A percentile compares a stretch with the other conserved stretches of the same genome.
phyloP scores from a whole-genome alignment of 2,888 invertebrate genomes.

The Chalcis sispes region DNA sequence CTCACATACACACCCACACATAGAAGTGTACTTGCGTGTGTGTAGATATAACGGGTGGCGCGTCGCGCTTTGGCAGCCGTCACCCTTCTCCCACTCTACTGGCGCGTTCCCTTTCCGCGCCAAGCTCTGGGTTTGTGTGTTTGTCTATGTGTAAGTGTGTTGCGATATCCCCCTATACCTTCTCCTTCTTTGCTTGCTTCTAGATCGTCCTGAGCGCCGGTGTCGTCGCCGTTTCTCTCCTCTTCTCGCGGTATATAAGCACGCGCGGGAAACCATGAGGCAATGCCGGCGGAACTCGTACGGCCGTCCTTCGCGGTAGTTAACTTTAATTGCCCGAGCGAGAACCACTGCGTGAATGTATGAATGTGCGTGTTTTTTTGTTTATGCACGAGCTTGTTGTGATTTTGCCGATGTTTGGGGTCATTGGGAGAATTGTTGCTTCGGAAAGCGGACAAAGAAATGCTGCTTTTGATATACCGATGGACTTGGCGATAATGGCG shows the following conservation, averaged over 20 bases:
- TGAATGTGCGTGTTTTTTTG: neutral
- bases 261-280: conserved; percentile 25
- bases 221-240: conserved; percentile 3
- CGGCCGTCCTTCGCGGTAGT: conserved; percentile 41
- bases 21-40: too few relatives aligned
- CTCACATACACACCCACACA: too few relatives aligned
- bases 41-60: too few relatives aligned
- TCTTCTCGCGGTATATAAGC: neutral
- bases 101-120: neutral
- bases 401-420: too few relatives aligned
- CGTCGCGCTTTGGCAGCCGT: conserved; percentile 20
- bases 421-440: too few relatives aligned
- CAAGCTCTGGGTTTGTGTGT: too few relatives aligned
- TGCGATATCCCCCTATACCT: neutral
- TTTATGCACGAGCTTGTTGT: too few relatives aligned
- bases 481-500: too few relatives aligned
- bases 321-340: conserved; percentile 18
- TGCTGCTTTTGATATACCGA: too few relatives aligned
- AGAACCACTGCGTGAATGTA: neutral
- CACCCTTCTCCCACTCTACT: conserved; percentile 25
- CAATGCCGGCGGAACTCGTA: conserved; percentile 11
- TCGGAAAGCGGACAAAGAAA: too few relatives aligned
- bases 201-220: too few relatives aligned
- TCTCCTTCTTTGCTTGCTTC: neutral
- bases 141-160: too few relatives aligned